Percentiles rank a stretch among this genome's conserved stretches.
Conservation (phyloP, 1,140 invertebrate genomes). For the Saccostrea cuccullata region DNA sequence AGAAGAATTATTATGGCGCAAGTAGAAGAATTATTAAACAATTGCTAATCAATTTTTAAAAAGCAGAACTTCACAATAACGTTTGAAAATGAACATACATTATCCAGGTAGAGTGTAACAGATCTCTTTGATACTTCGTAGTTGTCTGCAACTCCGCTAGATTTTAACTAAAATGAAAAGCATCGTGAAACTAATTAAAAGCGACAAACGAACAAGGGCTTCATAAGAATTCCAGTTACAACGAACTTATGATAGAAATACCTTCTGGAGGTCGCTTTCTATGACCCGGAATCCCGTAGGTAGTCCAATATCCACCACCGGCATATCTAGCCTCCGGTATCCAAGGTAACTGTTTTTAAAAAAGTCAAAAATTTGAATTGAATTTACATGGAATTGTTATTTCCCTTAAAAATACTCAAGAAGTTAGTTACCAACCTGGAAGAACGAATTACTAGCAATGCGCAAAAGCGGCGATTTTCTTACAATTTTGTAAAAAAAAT, state of each 20-base stretch:
- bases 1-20: no score
- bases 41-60: no score
- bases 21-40: no score
- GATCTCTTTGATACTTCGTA: conserved; percentile 70
- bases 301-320: conserved; percentile 75
- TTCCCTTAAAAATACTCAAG: no score
- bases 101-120: conserved; percentile 69
- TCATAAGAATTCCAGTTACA: background rate
- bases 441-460: no score
- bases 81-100: conserved; percentile 54
- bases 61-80: no score
- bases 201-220: background rate
- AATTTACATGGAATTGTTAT: background rate
- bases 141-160: conserved; percentile 64
- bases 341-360: conserved; percentile 69
- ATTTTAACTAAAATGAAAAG: conserved; percentile 61
- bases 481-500: no score
- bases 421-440: no score
- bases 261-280: conserved; percentile 68
- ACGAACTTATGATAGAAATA: background rate
- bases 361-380: background rate
- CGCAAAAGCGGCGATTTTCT: no score
- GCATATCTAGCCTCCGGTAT: conserved; percentile 71
- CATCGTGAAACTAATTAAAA: background rate
- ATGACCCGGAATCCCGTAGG: conserved; percentile 74